Conservation (phyloP, 2,113 vertebrate genomes). For the Corydoras maculifer region DNA sequence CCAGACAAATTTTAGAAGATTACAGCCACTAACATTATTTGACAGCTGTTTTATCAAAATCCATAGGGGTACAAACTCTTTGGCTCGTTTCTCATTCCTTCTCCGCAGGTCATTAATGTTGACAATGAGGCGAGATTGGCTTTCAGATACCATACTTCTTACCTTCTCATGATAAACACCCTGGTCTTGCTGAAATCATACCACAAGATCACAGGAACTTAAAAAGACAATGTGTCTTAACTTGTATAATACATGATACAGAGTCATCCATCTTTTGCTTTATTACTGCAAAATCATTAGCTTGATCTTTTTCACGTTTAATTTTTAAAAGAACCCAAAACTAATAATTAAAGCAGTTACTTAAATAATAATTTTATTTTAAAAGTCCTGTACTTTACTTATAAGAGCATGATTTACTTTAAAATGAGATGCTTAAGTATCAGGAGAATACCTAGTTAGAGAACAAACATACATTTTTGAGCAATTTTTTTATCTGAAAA, state of each 20-base stretch:
- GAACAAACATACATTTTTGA: not conserved
- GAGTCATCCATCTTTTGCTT: no score
- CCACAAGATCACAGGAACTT: not conserved
- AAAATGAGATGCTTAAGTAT: no score
- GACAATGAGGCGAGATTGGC: constrained; percentile 48
- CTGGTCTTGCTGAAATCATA: constrained; percentile 52
- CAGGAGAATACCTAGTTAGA: no score
- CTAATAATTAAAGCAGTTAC: no score
- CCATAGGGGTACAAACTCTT: constrained; percentile 39
- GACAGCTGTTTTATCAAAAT: not conserved
- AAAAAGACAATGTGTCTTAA: not conserved
- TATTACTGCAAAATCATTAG: no score
- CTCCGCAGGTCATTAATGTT: constrained; percentile 55
- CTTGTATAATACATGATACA: not conserved
- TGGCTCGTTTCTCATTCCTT: constrained; percentile 52
- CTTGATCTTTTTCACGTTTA: no score
- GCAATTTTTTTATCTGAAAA: no score
- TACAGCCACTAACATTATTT: no score
- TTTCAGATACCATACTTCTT: constrained; percentile 51
- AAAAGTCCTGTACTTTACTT: no score
- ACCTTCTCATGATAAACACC: constrained; percentile 56
- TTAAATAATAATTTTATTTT: no score
- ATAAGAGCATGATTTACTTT: no score
- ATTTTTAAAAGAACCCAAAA: no score
- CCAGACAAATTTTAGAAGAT: not conserved